Conservation (phyloP, 2,888 invertebrate genomes). For the Dasypolia templi region DNA sequence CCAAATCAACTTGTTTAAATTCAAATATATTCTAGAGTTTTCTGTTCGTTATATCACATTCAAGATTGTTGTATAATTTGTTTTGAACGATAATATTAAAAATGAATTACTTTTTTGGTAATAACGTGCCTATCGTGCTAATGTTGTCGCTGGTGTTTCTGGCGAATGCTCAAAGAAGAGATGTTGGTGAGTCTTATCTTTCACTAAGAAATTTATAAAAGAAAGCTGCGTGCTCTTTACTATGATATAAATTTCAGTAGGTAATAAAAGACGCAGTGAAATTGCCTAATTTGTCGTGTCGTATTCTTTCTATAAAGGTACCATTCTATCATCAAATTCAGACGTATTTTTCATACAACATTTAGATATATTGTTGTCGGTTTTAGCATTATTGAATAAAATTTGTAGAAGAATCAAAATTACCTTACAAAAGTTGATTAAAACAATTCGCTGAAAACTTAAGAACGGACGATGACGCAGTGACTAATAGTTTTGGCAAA, state of each 20-base stretch:
- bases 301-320: background rate
- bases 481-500: constrained; percentile 4
- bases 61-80: background rate
- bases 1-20: constrained; percentile 30
- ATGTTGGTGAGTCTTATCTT: constrained; percentile 82
- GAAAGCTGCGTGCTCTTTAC: constrained; percentile 4
- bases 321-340: background rate
- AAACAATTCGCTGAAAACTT: constrained; percentile 6
- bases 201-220: constrained; percentile 1
- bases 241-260: background rate
- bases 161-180: constrained; percentile 86
- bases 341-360: background rate
- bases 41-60: constrained; percentile 14
- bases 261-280: background rate
- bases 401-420: too few relatives aligned
- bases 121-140: constrained; percentile 83
- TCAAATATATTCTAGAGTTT: constrained; percentile 37
- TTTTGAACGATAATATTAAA: constrained; percentile 54
- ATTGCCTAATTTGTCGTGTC: background rate
- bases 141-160: constrained; percentile 84
- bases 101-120: constrained; percentile 81
- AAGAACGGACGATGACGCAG: constrained; percentile 59
- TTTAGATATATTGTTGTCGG: constrained; percentile 3
- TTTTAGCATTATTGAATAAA: constrained; percentile 22
- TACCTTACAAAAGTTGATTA: background rate